Evolutionary conservation across 2,888 invertebrate species (phyloP), one percentile per base, ranked within the genome.

Genomic region (Xanthostigma xanthostigma): DNA sequence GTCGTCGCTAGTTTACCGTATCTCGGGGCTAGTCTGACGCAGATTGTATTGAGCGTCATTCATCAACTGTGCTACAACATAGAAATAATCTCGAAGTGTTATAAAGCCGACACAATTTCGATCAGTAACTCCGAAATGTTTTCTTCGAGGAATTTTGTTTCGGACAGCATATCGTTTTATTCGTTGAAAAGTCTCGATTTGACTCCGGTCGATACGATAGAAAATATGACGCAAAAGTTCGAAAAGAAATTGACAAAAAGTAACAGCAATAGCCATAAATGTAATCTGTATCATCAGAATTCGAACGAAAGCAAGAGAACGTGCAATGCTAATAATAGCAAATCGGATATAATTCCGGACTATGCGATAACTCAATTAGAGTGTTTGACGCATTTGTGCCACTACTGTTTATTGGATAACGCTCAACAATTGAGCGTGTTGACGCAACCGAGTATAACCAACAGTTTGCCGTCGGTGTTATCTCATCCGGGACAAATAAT

Each of bases 1-100:
- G 78, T 90, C 9, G 84, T 86, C 1, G 79, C 83, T 27, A 80
- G 87, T 47, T 67, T 91, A 38, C 90, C 88, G 9, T 89, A 84
- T 63, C 79, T 89, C 63, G 82, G 80, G 39, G 77, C 80, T 41
- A 81, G 85, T 9, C 68, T 90, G 11, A 81, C 86, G 14, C 80
- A 82, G 55, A 79, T 89, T 48, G 80, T 85, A 0, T 78, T 86
- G 43, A 80, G 80, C 54, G 82, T 88, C 1, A 80, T 87, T 40
- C 82, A 84, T 57, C 88, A 89, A 60, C 68, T 91, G 46, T 86
- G 86, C 62, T 73, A 73, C 53, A 89, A 90, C 60, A 72, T 91
- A 44, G 88, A 89, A 62, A 73, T 74, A 41, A 63, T 79, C 35
- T 72, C 79, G 1, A 62, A 63, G 37, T 61, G 57, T 37, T 68